These are phyloP conservation scores for Tenthredo livida DNA, from an alignment of 2,888 invertebrate species.

Conservation along the genomic window DNA sequence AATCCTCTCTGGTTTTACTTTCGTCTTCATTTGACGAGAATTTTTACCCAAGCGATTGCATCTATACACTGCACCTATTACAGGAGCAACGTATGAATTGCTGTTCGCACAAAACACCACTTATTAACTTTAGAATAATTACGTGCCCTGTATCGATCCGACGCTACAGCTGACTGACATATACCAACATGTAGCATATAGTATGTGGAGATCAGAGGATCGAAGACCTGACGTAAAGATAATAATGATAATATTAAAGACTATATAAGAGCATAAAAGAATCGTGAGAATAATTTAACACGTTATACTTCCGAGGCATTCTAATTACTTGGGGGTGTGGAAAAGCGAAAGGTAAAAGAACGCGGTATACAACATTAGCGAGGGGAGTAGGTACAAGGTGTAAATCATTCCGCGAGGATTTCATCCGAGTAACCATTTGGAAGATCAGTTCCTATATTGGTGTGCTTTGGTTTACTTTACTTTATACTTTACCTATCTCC, in stretches of 20 bases:
- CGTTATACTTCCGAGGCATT: neutral
- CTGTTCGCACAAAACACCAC: neutral
- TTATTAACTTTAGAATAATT: neutral
- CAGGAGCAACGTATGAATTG: neutral
- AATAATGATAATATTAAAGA: neutral
- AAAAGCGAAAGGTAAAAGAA: slow-evolving; percentile 1
- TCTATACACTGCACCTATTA: neutral
- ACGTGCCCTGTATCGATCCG: neutral
- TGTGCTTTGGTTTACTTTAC: neutral
- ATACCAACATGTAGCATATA: neutral
- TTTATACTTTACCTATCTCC: neutral
- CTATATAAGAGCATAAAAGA: slow-evolving; percentile 5
- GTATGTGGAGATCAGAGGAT: neutral
- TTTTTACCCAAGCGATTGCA: neutral
- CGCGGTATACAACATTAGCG: slow-evolving; percentile 31
- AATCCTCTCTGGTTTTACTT: neutral
- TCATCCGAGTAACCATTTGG: slow-evolving; percentile 36
- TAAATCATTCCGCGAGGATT: neutral
- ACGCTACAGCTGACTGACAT: neutral
- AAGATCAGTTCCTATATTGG: slow-evolving; percentile 1
- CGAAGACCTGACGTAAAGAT: neutral
- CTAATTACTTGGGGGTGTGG: slow-evolving; percentile 17
- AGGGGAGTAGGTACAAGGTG: neutral
- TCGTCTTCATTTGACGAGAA: neutral
- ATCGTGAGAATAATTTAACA: slow-evolving; percentile 29